Evolutionary conservation across 2,113 vertebrate species (phyloP).

Genomic region (Eira barbara): DNA sequence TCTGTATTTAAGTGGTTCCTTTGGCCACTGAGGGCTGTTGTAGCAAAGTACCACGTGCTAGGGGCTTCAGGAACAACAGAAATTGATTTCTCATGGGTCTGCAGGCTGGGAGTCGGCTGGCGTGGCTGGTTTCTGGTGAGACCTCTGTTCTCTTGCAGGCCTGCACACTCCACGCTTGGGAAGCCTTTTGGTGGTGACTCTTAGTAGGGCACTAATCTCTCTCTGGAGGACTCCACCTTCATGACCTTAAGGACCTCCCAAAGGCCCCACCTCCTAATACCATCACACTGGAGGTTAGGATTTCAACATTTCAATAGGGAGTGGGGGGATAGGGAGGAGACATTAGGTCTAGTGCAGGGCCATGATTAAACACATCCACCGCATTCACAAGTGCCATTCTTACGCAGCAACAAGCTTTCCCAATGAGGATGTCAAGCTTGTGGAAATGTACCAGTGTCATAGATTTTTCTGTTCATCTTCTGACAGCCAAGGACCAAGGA

Average conservation of each 20-base stretch:
- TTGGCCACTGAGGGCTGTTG: neutral
- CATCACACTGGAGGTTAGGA: neutral
- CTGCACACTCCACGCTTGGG: neutral
- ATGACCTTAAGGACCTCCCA: neutral
- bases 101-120: neutral
- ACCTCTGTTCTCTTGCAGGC: neutral
- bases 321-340: neutral
- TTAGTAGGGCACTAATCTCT: neutral
- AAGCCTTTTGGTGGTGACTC: neutral
- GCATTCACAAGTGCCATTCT: neutral
- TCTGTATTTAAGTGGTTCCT: neutral
- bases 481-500: neutral
- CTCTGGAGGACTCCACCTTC: neutral
- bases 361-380: neutral
- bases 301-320: neutral
- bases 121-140: neutral
- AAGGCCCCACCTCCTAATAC: neutral
- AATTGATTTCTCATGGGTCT: neutral
- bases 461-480: neutral
- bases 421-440: neutral
- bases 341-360: neutral
- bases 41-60: neutral
- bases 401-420: neutral
- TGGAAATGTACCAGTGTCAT: neutral
- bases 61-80: neutral